Evolutionary conservation across 2,113 vertebrate species (phyloP), one percentile per base, ranked within the genome.

Genomic region (Cryptotis parvus): DNA sequence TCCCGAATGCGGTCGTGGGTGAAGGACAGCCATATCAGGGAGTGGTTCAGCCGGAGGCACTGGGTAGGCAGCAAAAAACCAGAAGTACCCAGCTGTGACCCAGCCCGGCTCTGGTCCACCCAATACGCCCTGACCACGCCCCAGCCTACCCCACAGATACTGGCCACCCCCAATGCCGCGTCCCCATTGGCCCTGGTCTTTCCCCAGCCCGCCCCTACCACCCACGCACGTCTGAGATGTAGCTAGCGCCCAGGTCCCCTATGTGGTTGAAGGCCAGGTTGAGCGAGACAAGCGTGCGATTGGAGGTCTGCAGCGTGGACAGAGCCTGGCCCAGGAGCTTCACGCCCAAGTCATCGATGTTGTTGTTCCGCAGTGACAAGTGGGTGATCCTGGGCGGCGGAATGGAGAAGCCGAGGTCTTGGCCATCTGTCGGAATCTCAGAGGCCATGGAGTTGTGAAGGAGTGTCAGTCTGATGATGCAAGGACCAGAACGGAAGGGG

Each of bases 181-280:
- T n/a, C n/a, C n/a, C n/a, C n/a, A n/a, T 22, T 0, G 12, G 52
- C 29, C 20, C 35, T 33, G 15, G 29, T 3, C 31, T 4, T 29
- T n/a, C 22, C 18, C 84, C 35, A 24, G 8, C 18, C 89, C 18
- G 33, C 9, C 16, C 29, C 31, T 7, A 0, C 20, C 0, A 11
- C 0, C 4, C 66, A 86, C 96, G 74, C 96, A 99, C 99, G 75
- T 98, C 83, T 0, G 99, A 98, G 0, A 99, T 97, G 94, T 98
- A 81, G 41, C 90, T n/a, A 0, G 98, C 98, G 1, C 99, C 99
- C 37, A 75, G 45, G 79, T 99, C 98, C 0, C 98, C 97, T 39
- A 99, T 98, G 91, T 77, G 95, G 94, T 99, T 99, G 96, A 98
- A 99, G 15, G 97, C 97, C 96, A 99, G 97, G 91, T 98, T 98